Evolutionary conservation across 2,113 vertebrate species (phyloP).

Genomic region (Oceanodroma tethys): DNA sequence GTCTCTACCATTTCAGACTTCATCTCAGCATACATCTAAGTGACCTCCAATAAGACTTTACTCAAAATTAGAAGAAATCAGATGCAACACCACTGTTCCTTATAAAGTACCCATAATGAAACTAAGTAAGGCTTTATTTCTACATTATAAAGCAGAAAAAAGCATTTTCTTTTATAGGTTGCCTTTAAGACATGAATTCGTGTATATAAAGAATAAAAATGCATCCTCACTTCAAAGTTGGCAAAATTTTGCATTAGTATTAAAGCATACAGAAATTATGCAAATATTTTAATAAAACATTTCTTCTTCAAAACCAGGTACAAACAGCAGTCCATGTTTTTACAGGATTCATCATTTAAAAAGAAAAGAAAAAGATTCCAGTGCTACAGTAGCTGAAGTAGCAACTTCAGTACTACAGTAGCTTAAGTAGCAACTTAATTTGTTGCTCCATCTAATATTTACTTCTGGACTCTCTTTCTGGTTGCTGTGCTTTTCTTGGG

Average conservation of each 20-base stretch:
- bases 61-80: neutral
- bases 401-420: neutral
- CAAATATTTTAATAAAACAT: constrained; percentile 59
- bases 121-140: neutral
- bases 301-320: constrained; percentile 55
- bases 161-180: neutral
- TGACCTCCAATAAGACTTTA: neutral
- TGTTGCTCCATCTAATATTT: neutral
- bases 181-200: constrained; percentile 5
- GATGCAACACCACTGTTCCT: neutral
- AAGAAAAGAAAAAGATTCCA: constrained; percentile 19
- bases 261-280: constrained; percentile 22
- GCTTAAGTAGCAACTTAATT: neutral
- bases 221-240: neutral
- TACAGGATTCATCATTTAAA: constrained; percentile 5
- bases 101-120: neutral
- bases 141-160: neutral
- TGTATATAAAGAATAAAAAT: constrained; percentile 20
- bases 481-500: constrained; percentile 38
- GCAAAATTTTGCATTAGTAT: constrained; percentile 24
- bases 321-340: constrained; percentile 15
- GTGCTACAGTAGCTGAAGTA: neutral
- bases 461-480: constrained; percentile 69
- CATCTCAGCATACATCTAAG: neutral
- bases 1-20: neutral